Evolutionary conservation across 2,113 vertebrate species (phyloP).

Genomic region (Stigmatopora nigra): DNA sequence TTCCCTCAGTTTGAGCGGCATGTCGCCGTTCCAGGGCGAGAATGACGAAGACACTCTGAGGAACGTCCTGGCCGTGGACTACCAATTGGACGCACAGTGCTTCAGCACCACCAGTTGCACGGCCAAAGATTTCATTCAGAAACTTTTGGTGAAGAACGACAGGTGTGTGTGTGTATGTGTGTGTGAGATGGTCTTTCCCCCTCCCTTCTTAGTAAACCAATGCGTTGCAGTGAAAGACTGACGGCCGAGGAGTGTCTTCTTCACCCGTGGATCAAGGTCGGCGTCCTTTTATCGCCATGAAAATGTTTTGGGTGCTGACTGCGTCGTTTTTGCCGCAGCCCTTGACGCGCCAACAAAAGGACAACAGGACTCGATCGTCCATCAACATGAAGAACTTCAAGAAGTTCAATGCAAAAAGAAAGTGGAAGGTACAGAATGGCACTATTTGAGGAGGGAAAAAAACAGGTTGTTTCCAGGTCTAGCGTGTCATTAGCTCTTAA

Average conservation of each 20-base stretch:
- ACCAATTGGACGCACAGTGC: conserved; percentile 63
- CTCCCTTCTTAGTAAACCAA: background rate
- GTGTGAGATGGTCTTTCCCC: background rate
- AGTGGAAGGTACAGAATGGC: conserved; percentile 69
- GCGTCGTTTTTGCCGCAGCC: conserved; percentile 53
- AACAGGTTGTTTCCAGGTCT: too few species aligned
- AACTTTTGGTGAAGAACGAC: conserved; percentile 70
- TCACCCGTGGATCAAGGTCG: conserved; percentile 79
- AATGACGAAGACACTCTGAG: conserved; percentile 70
- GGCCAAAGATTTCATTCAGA: conserved; percentile 76
- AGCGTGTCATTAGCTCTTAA: too few species aligned
- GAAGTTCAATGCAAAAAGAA: conserved; percentile 71
- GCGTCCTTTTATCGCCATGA: background rate
- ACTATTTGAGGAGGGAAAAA: too few species aligned
- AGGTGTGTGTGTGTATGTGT: conserved; percentile 69
- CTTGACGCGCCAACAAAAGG: conserved; percentile 58
- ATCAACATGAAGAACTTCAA: conserved; percentile 80
- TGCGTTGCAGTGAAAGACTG: conserved; percentile 64
- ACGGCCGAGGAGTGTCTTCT: conserved; percentile 65
- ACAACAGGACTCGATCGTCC: conserved; percentile 68
- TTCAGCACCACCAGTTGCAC: conserved; percentile 68
- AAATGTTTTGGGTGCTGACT: background rate
- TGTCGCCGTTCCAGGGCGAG: conserved; percentile 78
- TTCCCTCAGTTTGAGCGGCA: conserved; percentile 75
- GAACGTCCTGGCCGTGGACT: conserved; percentile 65